These are phyloP conservation scores for Nasua narica DNA, from an alignment of 2,797 vertebrate species.

Conservation along the genomic window DNA sequence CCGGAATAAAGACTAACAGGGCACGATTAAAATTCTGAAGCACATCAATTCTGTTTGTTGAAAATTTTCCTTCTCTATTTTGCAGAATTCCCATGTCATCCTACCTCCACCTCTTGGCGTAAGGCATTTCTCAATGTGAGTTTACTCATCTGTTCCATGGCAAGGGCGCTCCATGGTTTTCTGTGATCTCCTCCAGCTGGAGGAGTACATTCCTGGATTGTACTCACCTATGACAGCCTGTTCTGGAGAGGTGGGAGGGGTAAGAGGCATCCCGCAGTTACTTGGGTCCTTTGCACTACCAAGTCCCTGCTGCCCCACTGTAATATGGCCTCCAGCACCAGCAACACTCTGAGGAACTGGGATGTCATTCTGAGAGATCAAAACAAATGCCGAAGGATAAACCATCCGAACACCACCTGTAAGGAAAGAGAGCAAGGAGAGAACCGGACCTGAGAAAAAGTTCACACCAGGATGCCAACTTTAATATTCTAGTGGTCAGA, in stretches of 20 bases:
- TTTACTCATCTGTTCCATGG: not conserved
- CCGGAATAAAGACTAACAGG: not conserved
- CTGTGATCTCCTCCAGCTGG: not conserved
- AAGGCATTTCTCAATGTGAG: not conserved
- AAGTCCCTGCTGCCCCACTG: constrained; percentile 83
- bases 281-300: constrained; percentile 91
- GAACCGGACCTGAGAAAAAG: not conserved
- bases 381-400: constrained; percentile 96
- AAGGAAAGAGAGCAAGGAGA: not conserved
- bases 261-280: constrained; percentile 94
- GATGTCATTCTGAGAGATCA: constrained; percentile 96
- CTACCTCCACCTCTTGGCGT: not conserved
- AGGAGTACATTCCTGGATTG: rapidly evolving
- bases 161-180: not conserved
- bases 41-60: not conserved
- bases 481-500: not conserved
- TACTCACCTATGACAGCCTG: constrained; percentile 91
- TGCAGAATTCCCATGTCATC: not conserved
- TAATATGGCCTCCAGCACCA: constrained; percentile 81
- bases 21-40: not conserved
- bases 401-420: constrained; percentile 98
- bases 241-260: constrained; percentile 96
- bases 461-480: not conserved
- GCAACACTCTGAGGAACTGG: constrained; percentile 89
- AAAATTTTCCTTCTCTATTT: not conserved